Conservation (phyloP, 2,888 invertebrate genomes). For the Chironomus riparius region DNA sequence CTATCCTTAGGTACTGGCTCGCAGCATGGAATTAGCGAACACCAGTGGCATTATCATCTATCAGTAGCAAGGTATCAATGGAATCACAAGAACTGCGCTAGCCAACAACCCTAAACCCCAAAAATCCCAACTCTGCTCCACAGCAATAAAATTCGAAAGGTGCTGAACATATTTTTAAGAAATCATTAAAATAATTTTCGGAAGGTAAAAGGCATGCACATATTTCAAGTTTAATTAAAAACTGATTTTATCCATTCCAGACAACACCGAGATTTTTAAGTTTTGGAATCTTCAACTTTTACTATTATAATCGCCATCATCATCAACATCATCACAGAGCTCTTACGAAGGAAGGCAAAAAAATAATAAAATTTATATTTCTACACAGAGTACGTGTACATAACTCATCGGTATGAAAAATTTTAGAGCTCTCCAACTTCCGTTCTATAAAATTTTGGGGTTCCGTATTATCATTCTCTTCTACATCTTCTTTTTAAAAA, state of each 20-base stretch:
- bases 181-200: not conserved
- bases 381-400: not conserved
- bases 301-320: slow-evolving; percentile 12
- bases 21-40: no score
- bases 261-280: not conserved
- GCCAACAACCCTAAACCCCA: not conserved
- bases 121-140: no score
- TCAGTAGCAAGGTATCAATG: no score
- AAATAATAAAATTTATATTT: no score
- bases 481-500: not conserved
- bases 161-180: no score
- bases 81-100: no score
- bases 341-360: no score
- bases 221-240: slow-evolving; percentile 21
- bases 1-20: no score
- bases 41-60: no score
- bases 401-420: slow-evolving; percentile 27
- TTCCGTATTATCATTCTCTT: slow-evolving; percentile 20
- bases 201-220: not conserved
- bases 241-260: slow-evolving; percentile 19
- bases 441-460: slow-evolving; percentile 25
- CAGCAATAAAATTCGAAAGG: no score
- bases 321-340: not conserved
- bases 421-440: slow-evolving; percentile 25
- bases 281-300: not conserved